These are phyloP conservation scores for Avahi laniger DNA, from an alignment of 2,797 vertebrate genomes.

Conservation along the genomic window DNA sequence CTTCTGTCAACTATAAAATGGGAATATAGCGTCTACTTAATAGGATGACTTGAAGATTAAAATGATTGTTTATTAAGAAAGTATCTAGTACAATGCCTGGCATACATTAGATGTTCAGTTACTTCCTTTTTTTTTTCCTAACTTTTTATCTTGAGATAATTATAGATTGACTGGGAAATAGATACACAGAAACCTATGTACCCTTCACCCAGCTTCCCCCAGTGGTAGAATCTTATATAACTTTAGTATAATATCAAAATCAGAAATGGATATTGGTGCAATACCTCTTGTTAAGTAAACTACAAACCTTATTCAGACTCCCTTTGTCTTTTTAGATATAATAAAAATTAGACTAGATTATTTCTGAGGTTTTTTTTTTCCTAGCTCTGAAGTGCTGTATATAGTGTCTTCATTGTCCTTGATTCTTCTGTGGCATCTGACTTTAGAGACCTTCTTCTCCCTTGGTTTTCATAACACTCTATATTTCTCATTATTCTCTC, in stretches of 20 bases:
- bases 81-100: neutral
- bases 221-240: neutral
- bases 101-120: neutral
- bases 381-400: neutral
- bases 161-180: slow-evolving; percentile 20
- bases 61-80: slow-evolving; percentile 34
- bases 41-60: slow-evolving; percentile 32
- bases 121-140: neutral
- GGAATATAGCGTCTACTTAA: neutral
- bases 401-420: neutral
- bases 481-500: neutral
- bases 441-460: neutral
- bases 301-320: neutral
- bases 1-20: neutral
- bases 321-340: slow-evolving; percentile 16
- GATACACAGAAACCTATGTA: neutral
- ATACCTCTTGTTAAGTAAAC: neutral
- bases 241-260: neutral
- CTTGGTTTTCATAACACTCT: neutral
- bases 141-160: neutral
- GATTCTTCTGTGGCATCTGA: neutral
- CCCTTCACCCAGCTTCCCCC: neutral
- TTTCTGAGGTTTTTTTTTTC: neutral
- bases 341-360: neutral
- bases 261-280: neutral